phyloP scores from a whole-genome alignment of 2,113 vertebrate genomes.

The Passer montanus region DNA sequence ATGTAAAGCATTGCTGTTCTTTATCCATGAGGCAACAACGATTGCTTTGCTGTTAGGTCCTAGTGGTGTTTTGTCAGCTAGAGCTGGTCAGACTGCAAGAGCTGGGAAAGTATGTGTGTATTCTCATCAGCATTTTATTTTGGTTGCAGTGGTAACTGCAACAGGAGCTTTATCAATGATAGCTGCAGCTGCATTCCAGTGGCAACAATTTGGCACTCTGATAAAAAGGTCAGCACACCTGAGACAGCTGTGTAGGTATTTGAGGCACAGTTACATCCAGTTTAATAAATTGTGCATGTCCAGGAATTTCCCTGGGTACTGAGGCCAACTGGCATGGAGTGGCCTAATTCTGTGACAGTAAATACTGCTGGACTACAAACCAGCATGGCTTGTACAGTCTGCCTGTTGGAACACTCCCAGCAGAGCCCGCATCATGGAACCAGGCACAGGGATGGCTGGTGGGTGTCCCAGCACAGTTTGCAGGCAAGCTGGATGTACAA shows the following conservation, averaged over 20 bases:
- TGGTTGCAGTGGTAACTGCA: not conserved
- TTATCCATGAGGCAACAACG: not conserved
- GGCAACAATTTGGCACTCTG: fast-evolving
- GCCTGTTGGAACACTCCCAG: not conserved
- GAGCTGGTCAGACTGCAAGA: not conserved
- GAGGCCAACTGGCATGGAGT: not conserved
- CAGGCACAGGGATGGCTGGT: not conserved
- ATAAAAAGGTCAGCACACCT: not conserved
- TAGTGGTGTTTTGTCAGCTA: not conserved
- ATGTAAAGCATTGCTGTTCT: not conserved
- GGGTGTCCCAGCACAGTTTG: not conserved
- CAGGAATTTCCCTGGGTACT: not conserved
- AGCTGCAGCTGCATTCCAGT: not conserved
- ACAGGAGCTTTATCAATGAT: not conserved
- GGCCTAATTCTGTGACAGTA: not conserved
- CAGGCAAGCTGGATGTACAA: not conserved
- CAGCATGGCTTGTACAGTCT: not conserved
- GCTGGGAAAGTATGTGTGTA: not conserved
- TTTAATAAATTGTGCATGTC: not conserved
- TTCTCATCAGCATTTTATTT: not conserved
- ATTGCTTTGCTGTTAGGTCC: not conserved
- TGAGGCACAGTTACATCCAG: not conserved
- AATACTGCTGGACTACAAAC: not conserved
- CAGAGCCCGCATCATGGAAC: not conserved
- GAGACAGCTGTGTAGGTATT: not conserved